Base-by-base conservation (phyloP, 2,113 vertebrate genomes). In the Rallus limicola region DNA sequence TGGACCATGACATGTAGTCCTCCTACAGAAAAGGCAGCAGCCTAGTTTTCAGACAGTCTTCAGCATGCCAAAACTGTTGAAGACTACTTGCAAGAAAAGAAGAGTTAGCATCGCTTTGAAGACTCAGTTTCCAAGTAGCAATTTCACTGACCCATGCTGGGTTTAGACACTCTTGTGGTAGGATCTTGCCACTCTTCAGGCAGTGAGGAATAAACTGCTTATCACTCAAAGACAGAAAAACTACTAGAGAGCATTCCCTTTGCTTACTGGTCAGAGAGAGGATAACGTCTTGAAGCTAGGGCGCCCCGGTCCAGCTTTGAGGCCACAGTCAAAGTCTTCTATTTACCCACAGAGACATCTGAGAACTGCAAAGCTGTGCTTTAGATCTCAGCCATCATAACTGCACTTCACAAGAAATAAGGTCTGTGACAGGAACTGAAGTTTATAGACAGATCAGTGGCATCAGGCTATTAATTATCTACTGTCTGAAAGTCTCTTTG, bases 401-500 rank as follows among this genome's bases (percentile, higher is more conserved):
- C 44, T 62, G 53, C 36, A 46, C 44, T 93, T 72, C 82, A 62
- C 29, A 65, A 58, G 36, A 86, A 59, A 60, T 20, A 44, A 71
- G 83, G 42, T 40, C 55, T 92, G 64, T 64, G 69, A 82, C 38
- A 87, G 53, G 25, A 93, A 46, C n/a, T 72, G 64, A 75, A 46
- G 72, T 74, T 42, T 85, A 87, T 2, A 63, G 75, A 92, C 80
- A 93, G 60, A 85, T 87, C 77, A 40, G 92, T 58, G 78, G 42
- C 83, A 92, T 53, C 46, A 74, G 68, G 69, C 92, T 93, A 71
- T 71, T 90, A 91, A 86, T 80, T 87, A 81, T 53, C 72, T 75
- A 80, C 86, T 88, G 85, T 78, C 69, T 93, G 38, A 19, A 88
- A 82, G 38, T 63, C 76, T 86, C 90, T 94, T 93, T 96, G 95